Evolutionary conservation across 2,888 invertebrate genomes (phyloP).

Genomic region (Punctoribates punctum): DNA sequence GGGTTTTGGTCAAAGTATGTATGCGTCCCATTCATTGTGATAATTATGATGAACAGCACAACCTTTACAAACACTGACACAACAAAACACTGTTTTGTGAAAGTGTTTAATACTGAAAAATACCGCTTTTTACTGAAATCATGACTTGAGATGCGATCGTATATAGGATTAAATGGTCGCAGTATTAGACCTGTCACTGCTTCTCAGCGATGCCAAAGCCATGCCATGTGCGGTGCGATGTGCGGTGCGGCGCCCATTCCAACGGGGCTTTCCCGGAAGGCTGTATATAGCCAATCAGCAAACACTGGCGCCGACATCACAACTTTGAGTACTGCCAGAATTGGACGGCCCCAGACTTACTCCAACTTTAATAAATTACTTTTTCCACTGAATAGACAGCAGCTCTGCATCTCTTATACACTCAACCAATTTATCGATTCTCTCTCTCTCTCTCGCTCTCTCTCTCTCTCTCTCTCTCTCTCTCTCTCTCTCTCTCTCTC

Average conservation of each 20-base stretch:
- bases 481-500: conserved; percentile 12
- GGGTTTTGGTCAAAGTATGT: conserved; percentile 33
- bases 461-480: conserved; percentile 37
- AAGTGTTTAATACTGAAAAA: conserved; percentile 16
- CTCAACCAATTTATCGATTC: background rate
- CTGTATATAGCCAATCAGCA: conserved; percentile 24
- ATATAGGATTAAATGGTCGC: conserved; percentile 37
- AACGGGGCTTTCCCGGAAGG: conserved; percentile 36
- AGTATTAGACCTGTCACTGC: conserved; percentile 22
- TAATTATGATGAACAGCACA: conserved; percentile 16
- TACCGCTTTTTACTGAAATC: background rate
- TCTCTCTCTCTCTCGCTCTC: conserved; percentile 31
- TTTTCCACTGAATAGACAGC: conserved; percentile 20
- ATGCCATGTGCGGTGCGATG: conserved; percentile 4
- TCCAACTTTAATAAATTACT: conserved; percentile 20
- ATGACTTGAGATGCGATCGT: conserved; percentile 8
- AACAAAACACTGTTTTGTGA: conserved; percentile 4
- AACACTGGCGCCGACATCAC: background rate
- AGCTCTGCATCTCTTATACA: background rate
- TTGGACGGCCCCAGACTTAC: conserved; percentile 26
- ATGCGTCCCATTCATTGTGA: conserved; percentile 37
- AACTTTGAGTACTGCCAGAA: conserved; percentile 16
- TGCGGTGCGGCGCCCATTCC: conserved; percentile 8
- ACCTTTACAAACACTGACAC: conserved; percentile 23
- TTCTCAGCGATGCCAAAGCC: background rate